Percentiles rank a stretch among this genome's conserved stretches.
phyloP scores from a whole-genome alignment of 2,797 vertebrate species.

The Alectoris magna region DNA sequence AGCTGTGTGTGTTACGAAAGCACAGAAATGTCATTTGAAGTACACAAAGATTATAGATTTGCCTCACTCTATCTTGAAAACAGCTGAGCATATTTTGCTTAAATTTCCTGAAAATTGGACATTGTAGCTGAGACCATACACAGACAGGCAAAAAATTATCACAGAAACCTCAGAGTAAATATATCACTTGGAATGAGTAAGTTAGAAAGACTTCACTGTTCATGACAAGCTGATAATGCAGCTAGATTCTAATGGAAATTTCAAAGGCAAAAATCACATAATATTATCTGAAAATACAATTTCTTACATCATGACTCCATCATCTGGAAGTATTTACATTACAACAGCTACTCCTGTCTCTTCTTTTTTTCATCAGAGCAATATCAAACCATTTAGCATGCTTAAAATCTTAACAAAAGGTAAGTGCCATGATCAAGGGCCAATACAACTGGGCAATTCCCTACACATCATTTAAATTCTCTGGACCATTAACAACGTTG shows the following conservation, averaged over 20 bases:
- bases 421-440: not conserved
- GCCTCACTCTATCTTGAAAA: not conserved
- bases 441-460: not conserved
- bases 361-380: not conserved
- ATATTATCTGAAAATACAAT: not conserved
- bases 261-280: not conserved
- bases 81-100: not conserved
- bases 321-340: not conserved
- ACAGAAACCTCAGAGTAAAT: not conserved
- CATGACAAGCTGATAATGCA: not conserved
- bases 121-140: not conserved
- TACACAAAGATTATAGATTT: not conserved
- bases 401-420: not conserved
- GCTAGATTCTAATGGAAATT: not conserved
- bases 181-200: not conserved
- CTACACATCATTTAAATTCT: not conserved
- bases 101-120: not conserved
- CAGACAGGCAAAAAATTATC: not conserved
- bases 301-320: not conserved
- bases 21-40: not conserved
- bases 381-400: not conserved
- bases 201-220: not conserved
- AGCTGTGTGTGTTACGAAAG: constrained; percentile 18
- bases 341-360: not conserved
- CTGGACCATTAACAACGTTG: not conserved